phyloP scores from a whole-genome alignment of 2,888 invertebrate species.

The Chaitophorus viminalis region DNA sequence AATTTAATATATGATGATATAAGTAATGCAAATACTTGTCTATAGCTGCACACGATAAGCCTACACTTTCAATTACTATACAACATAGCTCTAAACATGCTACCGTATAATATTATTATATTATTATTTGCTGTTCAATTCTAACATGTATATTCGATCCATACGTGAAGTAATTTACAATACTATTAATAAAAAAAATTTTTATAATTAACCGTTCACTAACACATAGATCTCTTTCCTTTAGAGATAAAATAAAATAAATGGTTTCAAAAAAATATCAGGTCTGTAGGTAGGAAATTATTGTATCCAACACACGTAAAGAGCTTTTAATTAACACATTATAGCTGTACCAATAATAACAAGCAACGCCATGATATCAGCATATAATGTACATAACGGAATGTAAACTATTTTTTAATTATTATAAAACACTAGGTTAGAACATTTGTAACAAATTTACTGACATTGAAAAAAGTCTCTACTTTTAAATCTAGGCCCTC shows the following conservation, averaged over 20 bases:
- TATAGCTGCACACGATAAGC: slow-evolving; percentile 34
- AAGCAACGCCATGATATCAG: slow-evolving; percentile 16
- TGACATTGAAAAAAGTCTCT: background rate
- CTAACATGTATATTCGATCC: background rate
- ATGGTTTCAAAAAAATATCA: background rate
- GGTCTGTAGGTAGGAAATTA: background rate
- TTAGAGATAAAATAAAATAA: background rate
- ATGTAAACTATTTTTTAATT: slow-evolving; percentile 27
- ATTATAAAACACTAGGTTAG: slow-evolving; percentile 38
- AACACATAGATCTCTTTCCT: background rate
- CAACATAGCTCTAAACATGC: slow-evolving; percentile 35
- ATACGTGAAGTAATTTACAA: background rate
- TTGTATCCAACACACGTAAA: slow-evolving; percentile 13
- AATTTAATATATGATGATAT: slow-evolving; percentile 17
- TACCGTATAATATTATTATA: slow-evolving; percentile 37
- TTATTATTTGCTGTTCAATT: slow-evolving; percentile 33
- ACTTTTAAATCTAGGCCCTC: background rate
- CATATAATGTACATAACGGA: slow-evolving; percentile 17
- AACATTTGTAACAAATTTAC: slow-evolving; percentile 38
- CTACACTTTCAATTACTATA: slow-evolving; percentile 31
- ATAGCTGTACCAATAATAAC: slow-evolving; percentile 8
- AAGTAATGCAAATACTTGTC: slow-evolving; percentile 23
- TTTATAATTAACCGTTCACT: background rate
- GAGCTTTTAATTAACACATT: background rate
- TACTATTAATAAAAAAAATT: background rate